Evolutionary conservation across 2,797 vertebrate species (phyloP).

Genomic region (Eulemur albifrons): DNA sequence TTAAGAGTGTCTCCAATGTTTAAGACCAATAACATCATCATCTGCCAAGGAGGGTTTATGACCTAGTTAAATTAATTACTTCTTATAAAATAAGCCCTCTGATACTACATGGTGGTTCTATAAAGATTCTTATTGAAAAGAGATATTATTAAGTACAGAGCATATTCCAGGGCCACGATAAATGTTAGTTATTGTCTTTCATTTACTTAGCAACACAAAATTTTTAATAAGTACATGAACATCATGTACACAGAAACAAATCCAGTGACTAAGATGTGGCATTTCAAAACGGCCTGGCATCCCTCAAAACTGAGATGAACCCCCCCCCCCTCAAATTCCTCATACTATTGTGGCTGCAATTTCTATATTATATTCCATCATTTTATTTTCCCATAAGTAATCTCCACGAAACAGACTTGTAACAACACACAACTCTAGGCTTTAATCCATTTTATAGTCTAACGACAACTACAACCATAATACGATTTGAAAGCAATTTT

Average conservation of each 20-base stretch:
- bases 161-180: not conserved
- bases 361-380: not conserved
- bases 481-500: slow-evolving; percentile 7
- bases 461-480: not conserved
- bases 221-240: not conserved
- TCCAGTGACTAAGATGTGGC: not conserved
- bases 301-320: not conserved
- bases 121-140: not conserved
- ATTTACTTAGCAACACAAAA: not conserved
- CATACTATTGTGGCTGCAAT: not conserved
- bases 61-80: slow-evolving; percentile 54
- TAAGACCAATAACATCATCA: slow-evolving; percentile 41
- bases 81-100: slow-evolving; percentile 56
- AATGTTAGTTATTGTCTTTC: not conserved
- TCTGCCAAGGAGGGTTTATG: slow-evolving; percentile 21
- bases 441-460: not conserved
- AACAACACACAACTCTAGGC: not conserved
- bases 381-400: not conserved
- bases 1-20: not conserved
- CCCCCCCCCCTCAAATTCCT: not conserved
- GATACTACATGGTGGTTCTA: not conserved
- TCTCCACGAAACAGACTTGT: not conserved
- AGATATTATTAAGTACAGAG: not conserved
- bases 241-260: not conserved
- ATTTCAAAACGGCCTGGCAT: not conserved